phyloP scores from a whole-genome alignment of 2,113 vertebrate genomes.

The Todiramphus chloris region DNA sequence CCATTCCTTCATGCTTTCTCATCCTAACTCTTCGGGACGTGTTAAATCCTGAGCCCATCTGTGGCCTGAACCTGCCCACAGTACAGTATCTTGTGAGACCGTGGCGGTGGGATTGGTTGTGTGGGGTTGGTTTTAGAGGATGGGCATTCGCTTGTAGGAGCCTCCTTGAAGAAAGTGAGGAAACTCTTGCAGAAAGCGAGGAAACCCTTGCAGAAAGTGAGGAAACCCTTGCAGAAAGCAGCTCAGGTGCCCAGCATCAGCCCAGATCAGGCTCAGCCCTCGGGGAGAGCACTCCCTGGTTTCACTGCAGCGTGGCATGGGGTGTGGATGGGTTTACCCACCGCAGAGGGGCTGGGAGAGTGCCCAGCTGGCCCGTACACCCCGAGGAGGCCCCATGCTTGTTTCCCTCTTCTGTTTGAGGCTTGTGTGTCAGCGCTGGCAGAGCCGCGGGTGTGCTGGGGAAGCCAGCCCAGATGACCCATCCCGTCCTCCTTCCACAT shows the following conservation, averaged over 20 bases:
- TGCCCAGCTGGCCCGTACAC: accelerated
- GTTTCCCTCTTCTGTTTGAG: accelerated
- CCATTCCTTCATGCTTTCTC: background rate
- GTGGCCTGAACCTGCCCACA: background rate
- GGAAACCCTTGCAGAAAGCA: background rate
- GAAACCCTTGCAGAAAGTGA: background rate
- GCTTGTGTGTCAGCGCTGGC: accelerated
- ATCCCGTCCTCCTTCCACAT: accelerated
- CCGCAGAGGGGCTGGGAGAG: background rate
- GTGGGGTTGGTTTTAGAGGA: background rate
- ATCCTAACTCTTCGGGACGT: background rate
- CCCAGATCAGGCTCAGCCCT: background rate
- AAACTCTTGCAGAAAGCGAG: background rate
- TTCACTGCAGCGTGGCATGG: background rate
- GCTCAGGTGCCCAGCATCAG: background rate
- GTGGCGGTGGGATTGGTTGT: accelerated
- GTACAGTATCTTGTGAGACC: background rate
- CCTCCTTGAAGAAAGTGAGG: background rate
- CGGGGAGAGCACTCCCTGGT: accelerated
- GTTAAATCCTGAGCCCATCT: background rate
- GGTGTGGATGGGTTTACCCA: background rate
- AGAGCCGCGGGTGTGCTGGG: background rate
- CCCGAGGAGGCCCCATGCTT: background rate
- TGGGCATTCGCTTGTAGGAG: background rate
- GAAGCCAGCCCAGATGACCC: background rate